Evolutionary conservation across 1,140 invertebrate species (phyloP), one percentile per base, ranked within the genome.

Genomic region (Tribolium castaneum): DNA sequence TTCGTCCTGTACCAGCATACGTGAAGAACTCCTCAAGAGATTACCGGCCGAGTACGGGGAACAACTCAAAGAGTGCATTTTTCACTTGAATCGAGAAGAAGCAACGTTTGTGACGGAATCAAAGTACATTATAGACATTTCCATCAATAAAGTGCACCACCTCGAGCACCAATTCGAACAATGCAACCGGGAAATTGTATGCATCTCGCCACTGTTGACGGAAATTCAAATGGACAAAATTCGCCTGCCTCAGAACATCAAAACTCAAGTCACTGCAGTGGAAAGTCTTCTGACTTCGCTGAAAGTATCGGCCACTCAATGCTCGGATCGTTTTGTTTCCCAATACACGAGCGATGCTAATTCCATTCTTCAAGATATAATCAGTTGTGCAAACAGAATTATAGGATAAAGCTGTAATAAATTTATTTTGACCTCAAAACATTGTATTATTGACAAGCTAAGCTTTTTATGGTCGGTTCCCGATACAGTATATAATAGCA

Each of bases 161-260:
- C 30, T 66, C 1, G 59, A 66, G 45, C 30, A 34, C 16, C 59
- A 66, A 9, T 12, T 66, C 12, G n/a, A 30, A 6, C 59, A 35
- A 14, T 66, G 25, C 59, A 35, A 13, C 4, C n/a, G 34, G 4
- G 14, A 35, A 12, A 34, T 66, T 66, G 6, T 66, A 13, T 66
- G 59, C 7, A 12, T 66, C 16, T 12, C 10, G 13, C 59, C 59
- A 5, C 3, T 66, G 6, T 3, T 66, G 4, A 66, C 59, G 10
- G 25, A 66, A 66, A 66, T 66, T 66, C n/a, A 66, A 13, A 6
- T 66, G 30, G 59, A 66, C 7, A 66, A 35, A 14, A 13, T 66
- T 66, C 59, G 59, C 0, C 13, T 66, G n/a, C 59, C 59, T 5
- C 59, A 66, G 13, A 66, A 34, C 5, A 66, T 66, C 6, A 66